Evolutionary conservation across 1,140 invertebrate species (phyloP).

Genomic region (Potamilus streckersoni): DNA sequence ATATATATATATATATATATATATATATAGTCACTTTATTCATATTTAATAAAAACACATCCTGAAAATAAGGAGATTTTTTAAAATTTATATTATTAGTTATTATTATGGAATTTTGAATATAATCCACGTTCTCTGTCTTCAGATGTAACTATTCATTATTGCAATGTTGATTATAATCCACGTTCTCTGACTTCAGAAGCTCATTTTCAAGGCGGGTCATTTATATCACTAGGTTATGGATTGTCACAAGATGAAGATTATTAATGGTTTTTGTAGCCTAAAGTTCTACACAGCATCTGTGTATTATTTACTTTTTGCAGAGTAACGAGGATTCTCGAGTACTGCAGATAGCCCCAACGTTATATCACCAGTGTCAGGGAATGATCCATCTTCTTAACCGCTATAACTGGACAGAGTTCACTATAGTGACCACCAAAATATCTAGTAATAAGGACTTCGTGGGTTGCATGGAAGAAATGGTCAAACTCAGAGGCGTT

Average conservation of each 20-base stretch:
- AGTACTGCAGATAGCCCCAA: conserved; percentile 87
- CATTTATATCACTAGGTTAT: neutral
- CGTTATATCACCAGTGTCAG: conserved; percentile 91
- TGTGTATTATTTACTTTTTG: conserved; percentile 16
- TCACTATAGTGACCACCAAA: conserved; percentile 85
- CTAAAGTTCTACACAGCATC: too few relatives aligned
- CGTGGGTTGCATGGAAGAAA: conserved; percentile 84
- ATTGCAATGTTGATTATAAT: neutral
- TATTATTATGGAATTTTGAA: too few relatives aligned
- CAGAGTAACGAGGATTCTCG: conserved; percentile 49
- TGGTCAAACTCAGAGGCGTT: conserved; percentile 27
- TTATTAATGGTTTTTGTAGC: neutral
- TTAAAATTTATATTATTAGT: too few relatives aligned
- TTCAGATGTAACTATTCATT: neutral
- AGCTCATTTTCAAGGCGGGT: too few relatives aligned
- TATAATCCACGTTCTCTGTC: too few relatives aligned
- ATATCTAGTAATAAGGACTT: conserved; percentile 96
- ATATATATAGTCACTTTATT: too few relatives aligned
- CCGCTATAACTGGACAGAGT: conserved; percentile 96
- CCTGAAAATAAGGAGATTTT: too few relatives aligned
- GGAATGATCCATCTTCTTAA: conserved; percentile 93
- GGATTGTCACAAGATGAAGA: neutral
- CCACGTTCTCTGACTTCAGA: neutral
- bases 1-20: too few relatives aligned
- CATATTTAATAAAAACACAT: too few relatives aligned